Evolutionary conservation across 2,113 vertebrate genomes (phyloP).

Genomic region (Odobenus rosmarus): DNA sequence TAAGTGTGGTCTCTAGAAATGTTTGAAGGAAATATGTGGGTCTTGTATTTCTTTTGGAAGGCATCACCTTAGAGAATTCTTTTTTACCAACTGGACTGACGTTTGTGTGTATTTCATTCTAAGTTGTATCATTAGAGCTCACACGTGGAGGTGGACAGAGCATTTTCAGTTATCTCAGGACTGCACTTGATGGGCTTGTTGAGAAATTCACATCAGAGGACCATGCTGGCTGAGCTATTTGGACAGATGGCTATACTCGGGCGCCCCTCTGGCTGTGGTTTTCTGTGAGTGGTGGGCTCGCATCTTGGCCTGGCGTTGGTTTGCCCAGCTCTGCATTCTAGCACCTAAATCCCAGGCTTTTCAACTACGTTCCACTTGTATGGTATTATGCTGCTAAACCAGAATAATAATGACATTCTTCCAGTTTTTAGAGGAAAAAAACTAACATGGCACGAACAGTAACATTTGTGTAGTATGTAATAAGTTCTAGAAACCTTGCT

Average conservation of each 20-base stretch:
- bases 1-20: background rate
- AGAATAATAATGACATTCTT: constrained; percentile 33
- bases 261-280: background rate
- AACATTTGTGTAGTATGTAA: background rate
- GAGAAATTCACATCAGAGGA: background rate
- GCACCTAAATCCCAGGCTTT: background rate
- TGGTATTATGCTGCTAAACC: background rate
- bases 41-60: background rate
- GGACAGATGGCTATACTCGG: background rate
- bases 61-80: background rate
- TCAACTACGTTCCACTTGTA: background rate
- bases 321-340: background rate
- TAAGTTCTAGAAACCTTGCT: background rate
- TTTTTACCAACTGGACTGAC: background rate
- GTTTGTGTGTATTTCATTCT: background rate
- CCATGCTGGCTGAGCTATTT: background rate
- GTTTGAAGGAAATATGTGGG: background rate
- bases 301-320: background rate
- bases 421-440: background rate
- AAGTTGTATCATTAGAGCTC: background rate
- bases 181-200: background rate
- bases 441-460: background rate
- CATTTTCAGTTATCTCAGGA: background rate
- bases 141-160: background rate
- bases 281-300: constrained; percentile 28